phyloP scores from a whole-genome alignment of 2,113 vertebrate species.

The Meles meles region DNA sequence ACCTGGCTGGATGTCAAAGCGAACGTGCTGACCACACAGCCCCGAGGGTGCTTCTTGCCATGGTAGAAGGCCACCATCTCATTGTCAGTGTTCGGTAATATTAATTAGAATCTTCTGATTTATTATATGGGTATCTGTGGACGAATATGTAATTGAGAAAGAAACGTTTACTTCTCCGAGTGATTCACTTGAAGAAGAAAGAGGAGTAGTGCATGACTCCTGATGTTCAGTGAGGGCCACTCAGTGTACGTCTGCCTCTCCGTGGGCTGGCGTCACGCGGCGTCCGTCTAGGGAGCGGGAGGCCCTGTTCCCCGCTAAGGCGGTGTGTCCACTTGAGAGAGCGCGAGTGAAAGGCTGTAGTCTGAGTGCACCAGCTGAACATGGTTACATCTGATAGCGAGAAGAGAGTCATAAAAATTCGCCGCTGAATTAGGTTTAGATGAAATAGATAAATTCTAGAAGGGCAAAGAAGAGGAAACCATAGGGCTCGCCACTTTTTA shows the following conservation, averaged over 20 bases:
- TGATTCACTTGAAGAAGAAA: not conserved
- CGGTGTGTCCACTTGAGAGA: not conserved
- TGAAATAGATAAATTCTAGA: not conserved
- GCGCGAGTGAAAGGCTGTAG: not conserved
- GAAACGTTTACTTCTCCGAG: not conserved
- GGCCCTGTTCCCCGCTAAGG: not conserved
- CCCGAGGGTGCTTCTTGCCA: not conserved
- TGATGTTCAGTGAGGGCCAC: not conserved
- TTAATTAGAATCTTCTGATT: not conserved
- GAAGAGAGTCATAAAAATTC: not conserved
- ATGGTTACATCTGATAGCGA: not conserved
- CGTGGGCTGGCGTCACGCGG: not conserved
- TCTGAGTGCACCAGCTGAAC: not conserved
- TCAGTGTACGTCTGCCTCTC: not conserved
- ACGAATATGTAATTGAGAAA: not conserved
- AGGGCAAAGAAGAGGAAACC: not conserved
- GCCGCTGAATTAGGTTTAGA: not conserved
- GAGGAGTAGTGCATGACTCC: not conserved
- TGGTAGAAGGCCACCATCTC: not conserved
- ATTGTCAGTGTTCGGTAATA: not conserved
- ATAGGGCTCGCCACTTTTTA: not conserved
- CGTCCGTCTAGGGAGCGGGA: not conserved
- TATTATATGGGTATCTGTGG: not conserved
- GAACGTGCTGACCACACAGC: not conserved
- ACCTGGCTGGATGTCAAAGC: not conserved